phyloP scores from a whole-genome alignment of 2,797 vertebrate species.

The Neostethus bicornis region DNA sequence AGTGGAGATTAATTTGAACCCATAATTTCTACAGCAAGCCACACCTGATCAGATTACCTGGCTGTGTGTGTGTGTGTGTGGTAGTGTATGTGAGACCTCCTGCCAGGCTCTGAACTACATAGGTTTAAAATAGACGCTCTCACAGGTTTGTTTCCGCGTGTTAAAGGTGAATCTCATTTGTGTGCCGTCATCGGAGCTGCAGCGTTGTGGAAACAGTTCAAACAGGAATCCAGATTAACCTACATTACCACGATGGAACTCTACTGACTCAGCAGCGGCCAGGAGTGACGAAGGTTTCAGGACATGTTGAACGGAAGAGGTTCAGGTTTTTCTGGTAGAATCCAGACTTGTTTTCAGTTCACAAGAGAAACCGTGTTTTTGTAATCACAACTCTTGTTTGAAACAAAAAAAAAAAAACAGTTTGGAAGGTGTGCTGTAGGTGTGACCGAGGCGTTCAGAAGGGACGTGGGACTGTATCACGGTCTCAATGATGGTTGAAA shows the following conservation, averaged over 20 bases:
- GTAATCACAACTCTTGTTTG: no score
- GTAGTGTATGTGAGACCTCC: slow-evolving; percentile 12
- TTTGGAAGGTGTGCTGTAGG: no score
- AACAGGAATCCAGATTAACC: slow-evolving; percentile 27
- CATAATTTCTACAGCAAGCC: slow-evolving; percentile 57
- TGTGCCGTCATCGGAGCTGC: slow-evolving; percentile 28
- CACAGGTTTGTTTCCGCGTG: slow-evolving; percentile 15
- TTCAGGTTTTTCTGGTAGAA: no score
- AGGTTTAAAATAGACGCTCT: slow-evolving; percentile 43
- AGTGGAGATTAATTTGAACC: slow-evolving; percentile 62
- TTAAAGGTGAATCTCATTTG: slow-evolving; percentile 18
- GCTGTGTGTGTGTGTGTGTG: slow-evolving; percentile 17
- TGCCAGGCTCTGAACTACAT: slow-evolving; percentile 35
- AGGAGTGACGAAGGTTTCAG: not conserved
- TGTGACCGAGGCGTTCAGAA: no score
- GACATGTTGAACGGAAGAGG: no score
- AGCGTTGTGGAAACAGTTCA: not conserved
- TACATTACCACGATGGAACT: slow-evolving; percentile 1
- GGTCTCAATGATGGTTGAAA: no score
- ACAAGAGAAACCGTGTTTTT: no score
- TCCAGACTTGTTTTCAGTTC: no score
- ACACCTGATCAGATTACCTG: slow-evolving; percentile 53
- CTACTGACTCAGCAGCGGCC: slow-evolving; percentile 21
- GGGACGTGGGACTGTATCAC: no score
- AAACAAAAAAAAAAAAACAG: no score